Base-by-base conservation (phyloP, 1,140 invertebrate genomes). In the Drosophila rufa region DNA sequence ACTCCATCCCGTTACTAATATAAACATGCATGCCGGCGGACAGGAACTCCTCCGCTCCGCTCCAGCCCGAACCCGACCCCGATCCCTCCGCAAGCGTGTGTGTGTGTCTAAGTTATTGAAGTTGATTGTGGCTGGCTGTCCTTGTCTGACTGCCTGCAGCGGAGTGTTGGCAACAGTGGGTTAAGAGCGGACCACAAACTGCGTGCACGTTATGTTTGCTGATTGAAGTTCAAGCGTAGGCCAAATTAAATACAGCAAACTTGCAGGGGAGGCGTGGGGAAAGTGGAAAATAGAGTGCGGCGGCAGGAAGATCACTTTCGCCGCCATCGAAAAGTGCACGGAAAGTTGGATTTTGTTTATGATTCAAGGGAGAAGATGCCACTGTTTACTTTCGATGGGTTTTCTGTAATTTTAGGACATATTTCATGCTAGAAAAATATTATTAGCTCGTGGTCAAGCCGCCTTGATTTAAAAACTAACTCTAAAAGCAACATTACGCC, bases 141-240 rank as follows among this genome's bases (percentile, higher is more conserved):
- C 69, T 62, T 76, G 79, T 71, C 59, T 56, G n/a, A 47, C 55
- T 77, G 74, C 47, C 74, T 77, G 75, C 73, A 75, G 70, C 43
- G 17, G 42, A 70, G 43, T 33, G 55, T 14, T 46, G 25, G 25
- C 19, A 40, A 17, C 25, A 40, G 7, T 11, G 68, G 51, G 51
- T 19, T 45, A 57, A 42, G 38, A 33, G 55, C 22, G 40, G 58
- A 46, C 74, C 80, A 77, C 79, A 82, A 68, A 60, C 73, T 79
- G 75, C 80, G 80, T 79, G 73, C 66, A 81, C 79, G 79, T 81
- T 81, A 73, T 81, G 75, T 75, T 68, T 82, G 61, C 68, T 82
- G 80, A 82, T 82, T 82, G 80, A 82, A 82, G 80, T 82, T 82
- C 75, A 78, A 76, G 75, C 75, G 60, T 60, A 78, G 68, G 74